Evolutionary conservation across 37 sponge, comb jelly and placozoan species (phyloP).

Genomic region (Spongilla lacustris): DNA sequence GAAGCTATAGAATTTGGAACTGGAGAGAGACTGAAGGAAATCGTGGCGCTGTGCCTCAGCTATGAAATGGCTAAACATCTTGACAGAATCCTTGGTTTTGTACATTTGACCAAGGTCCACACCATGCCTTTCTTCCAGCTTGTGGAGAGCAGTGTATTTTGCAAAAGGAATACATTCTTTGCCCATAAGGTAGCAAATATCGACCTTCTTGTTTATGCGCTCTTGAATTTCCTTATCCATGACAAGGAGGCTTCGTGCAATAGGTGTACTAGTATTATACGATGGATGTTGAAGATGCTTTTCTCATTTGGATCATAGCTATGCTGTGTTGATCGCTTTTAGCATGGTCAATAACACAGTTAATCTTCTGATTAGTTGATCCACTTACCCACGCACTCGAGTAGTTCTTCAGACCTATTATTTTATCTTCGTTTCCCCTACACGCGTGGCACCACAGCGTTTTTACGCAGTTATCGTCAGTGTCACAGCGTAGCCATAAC

Average conservation of each 20-base stretch:
- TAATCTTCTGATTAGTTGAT: conserved; percentile 67
- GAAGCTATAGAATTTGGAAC: conserved; percentile 46
- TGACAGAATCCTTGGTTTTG: conserved; percentile 26
- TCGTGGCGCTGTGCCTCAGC: conserved; percentile 38
- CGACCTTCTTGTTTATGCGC: conserved; percentile 35
- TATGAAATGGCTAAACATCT: conserved; percentile 12
- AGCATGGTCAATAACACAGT: conserved; percentile 67
- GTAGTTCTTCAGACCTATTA: conserved; percentile 50
- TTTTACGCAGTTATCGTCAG: conserved; percentile 11
- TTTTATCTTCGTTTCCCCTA: conserved; percentile 33
- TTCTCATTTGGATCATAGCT: conserved; percentile 26
- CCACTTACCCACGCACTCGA: conserved; percentile 61
- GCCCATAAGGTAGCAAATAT: conserved; percentile 33
- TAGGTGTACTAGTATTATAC: conserved; percentile 20
- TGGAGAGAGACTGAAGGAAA: conserved; percentile 27
- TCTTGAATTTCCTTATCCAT: conserved; percentile 25
- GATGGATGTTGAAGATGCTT: conserved; percentile 42
- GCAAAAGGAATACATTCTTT: conserved; percentile 44
- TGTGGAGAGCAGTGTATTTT: conserved; percentile 39
- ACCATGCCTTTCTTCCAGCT: conserved; percentile 58
- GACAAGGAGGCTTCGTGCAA: conserved; percentile 19
- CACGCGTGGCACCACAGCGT: conserved; percentile 57
- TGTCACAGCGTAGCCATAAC: conserved; percentile 54
- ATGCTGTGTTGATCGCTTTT: conserved; percentile 46
- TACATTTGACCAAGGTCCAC: conserved; percentile 60